A percentile compares a stretch with the other conserved stretches of the same genome.
phyloP scores from a whole-genome alignment of 2,797 vertebrate genomes.

The Spea hammondii region DNA sequence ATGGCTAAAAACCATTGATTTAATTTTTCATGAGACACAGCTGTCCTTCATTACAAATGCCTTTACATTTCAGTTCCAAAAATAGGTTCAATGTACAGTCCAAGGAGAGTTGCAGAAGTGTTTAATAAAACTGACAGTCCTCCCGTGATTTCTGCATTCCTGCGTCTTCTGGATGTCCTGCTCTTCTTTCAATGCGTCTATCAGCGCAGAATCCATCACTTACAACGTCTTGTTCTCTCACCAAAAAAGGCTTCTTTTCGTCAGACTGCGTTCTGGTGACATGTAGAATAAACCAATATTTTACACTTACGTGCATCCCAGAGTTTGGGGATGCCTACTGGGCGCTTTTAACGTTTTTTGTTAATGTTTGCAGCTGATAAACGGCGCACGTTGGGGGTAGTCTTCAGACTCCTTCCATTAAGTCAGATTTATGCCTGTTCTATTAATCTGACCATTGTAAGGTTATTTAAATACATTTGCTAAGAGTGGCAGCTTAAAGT shows the following conservation, averaged over 20 bases:
- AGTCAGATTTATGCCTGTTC: not conserved
- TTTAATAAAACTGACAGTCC: too few relatives aligned
- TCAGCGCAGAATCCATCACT: not conserved
- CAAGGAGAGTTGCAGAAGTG: not conserved
- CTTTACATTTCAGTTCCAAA: not conserved
- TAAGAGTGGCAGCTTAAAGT: too few relatives aligned
- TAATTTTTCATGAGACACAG: conserved; percentile 6
- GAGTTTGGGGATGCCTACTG: not conserved
- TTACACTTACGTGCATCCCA: not conserved
- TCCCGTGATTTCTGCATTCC: conserved; percentile 33
- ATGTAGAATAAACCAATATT: not conserved
- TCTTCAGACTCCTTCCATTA: not conserved
- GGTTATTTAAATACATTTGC: not conserved
- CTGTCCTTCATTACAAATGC: conserved; percentile 18
- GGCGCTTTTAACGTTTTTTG: not conserved
- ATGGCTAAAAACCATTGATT: not conserved
- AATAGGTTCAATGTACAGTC: conserved; percentile 1
- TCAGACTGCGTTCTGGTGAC: not conserved
- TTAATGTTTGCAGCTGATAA: conserved; percentile 16
- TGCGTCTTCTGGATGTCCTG: not conserved
- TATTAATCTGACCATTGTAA: not conserved
- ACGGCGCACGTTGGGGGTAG: not conserved
- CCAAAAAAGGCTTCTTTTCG: not conserved
- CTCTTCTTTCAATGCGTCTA: not conserved
- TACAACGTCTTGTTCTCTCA: not conserved